These are phyloP conservation scores for Volucella inflata DNA, from an alignment of 2,888 invertebrate species.

Conservation along the genomic window DNA sequence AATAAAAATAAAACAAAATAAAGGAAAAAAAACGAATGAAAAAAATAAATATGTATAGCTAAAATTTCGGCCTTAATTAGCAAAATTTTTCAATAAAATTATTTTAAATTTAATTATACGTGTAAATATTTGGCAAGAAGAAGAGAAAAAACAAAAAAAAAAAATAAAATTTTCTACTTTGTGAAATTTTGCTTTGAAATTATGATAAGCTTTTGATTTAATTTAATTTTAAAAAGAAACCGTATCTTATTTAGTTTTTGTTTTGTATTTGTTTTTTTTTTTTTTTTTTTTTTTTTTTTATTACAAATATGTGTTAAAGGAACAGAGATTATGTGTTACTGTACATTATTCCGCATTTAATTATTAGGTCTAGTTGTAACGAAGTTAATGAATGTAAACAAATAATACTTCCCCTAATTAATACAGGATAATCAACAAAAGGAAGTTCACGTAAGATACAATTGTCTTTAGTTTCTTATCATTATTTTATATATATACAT, in stretches of 20 bases:
- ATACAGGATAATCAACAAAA: constrained; percentile 14
- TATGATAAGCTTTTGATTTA: constrained; percentile 29
- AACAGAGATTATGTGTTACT: constrained; percentile 54
- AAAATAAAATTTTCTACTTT: constrained; percentile 22
- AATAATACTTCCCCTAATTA: neutral
- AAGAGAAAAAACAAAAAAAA: neutral
- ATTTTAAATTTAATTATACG: constrained; percentile 28
- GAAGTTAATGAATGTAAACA: constrained; percentile 26
- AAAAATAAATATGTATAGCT: constrained; percentile 36
- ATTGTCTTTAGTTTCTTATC: constrained; percentile 15
- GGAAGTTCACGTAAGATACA: constrained; percentile 18
- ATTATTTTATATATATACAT: constrained; percentile 13
- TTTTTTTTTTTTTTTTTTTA: constrained; percentile 27
- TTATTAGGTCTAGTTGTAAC: constrained; percentile 45
- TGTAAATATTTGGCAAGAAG: constrained; percentile 29
- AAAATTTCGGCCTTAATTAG: constrained; percentile 69
- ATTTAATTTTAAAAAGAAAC: constrained; percentile 22
- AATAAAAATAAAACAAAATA: neutral
- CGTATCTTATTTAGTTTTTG: neutral
- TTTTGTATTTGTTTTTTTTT: no score
- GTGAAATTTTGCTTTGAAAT: constrained; percentile 19
- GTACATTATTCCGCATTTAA: constrained; percentile 59
- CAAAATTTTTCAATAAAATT: constrained; percentile 61
- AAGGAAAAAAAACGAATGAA: constrained; percentile 8
- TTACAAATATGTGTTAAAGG: constrained; percentile 5